Percentiles rank a stretch among this genome's conserved stretches.
These are phyloP conservation scores for Oncorhynchus gorbuscha DNA, from an alignment of 2,113 vertebrate genomes.

Conservation along the genomic window DNA sequence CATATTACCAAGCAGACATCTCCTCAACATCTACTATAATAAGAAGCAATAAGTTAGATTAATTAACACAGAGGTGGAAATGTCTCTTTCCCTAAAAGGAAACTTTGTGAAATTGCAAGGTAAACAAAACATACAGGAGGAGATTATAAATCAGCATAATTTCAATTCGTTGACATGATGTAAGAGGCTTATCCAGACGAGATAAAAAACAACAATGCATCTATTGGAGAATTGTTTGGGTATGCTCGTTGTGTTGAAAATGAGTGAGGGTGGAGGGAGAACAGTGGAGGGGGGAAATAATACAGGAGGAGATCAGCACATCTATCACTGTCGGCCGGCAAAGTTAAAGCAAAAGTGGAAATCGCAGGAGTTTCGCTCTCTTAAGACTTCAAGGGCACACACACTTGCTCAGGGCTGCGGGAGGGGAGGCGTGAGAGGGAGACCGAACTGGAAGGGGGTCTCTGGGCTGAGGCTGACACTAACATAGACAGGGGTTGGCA, in stretches of 20 bases:
- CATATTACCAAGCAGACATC: conserved; percentile 3
- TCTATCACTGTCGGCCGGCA: conserved; percentile 59
- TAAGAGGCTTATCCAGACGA: conserved; percentile 34
- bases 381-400: conserved; percentile 56
- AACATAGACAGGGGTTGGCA: conserved; percentile 1
- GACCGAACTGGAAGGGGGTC: background rate
- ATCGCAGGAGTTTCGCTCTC: conserved; percentile 39
- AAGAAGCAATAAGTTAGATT: no score
- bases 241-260: conserved; percentile 28
- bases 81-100: background rate
- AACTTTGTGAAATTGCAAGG: conserved; percentile 17
- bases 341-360: conserved; percentile 51
- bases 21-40: background rate
- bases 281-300: conserved; percentile 18
- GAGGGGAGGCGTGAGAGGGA: background rate
- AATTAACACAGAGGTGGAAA: background rate
- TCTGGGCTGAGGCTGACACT: conserved; percentile 5
- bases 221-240: conserved; percentile 27
- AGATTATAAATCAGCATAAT: conserved; percentile 48
- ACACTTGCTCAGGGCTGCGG: background rate
- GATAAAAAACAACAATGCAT: conserved; percentile 31
- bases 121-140: conserved; percentile 35
- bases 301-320: conserved; percentile 50
- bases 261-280: background rate
- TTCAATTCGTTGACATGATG: conserved; percentile 31